These are phyloP conservation scores for Procambarus virginalis DNA, from an alignment of 1,140 invertebrate species.

Conservation along the genomic window DNA sequence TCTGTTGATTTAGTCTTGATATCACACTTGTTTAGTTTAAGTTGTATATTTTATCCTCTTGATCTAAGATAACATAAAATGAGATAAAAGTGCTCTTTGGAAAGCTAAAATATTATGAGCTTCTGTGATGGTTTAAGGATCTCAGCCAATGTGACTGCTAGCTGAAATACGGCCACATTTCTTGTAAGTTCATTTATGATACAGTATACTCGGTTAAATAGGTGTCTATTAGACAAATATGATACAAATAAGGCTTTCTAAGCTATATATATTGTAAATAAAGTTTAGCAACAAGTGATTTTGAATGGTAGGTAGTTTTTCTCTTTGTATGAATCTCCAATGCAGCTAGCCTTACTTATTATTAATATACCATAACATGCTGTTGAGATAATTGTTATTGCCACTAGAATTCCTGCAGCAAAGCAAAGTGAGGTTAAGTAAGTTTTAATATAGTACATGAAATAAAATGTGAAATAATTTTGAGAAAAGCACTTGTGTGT, in stretches of 20 bases:
- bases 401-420: conserved; percentile 1
- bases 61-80: neutral
- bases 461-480: too few relatives aligned
- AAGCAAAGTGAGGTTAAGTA: neutral
- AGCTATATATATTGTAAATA: neutral
- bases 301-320: conserved; percentile 1
- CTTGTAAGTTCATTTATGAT: neutral
- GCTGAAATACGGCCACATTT: neutral
- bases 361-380: neutral
- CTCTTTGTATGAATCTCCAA: neutral
- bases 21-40: neutral
- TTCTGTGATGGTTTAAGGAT: conserved; percentile 1
- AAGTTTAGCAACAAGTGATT: neutral
- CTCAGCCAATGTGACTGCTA: neutral
- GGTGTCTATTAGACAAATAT: neutral
- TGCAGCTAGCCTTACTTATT: neutral
- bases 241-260: neutral
- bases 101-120: neutral
- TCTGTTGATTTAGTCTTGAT: neutral
- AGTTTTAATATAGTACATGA: too few relatives aligned
- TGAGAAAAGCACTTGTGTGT: too few relatives aligned
- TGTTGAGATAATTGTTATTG: neutral
- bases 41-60: neutral
- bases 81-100: neutral
- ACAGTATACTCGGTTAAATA: neutral